Evolutionary conservation across 2,113 vertebrate species (phyloP).

Genomic region (Psilopsiagon aurifrons): DNA sequence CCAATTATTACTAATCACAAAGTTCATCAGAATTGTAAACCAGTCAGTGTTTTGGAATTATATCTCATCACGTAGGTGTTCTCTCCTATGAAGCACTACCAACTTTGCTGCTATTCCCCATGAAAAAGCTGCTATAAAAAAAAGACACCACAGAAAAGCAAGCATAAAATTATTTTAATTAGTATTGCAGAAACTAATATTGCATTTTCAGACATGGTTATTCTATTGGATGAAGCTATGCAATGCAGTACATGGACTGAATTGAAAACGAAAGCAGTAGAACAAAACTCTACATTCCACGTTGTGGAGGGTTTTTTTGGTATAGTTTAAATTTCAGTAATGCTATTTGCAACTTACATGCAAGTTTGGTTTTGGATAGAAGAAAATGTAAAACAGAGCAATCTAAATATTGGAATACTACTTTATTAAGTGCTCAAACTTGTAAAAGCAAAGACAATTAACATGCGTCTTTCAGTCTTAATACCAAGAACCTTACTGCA

Average conservation of each 20-base stretch:
- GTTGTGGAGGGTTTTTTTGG: rapidly evolving
- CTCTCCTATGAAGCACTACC: neutral
- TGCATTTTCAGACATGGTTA: neutral
- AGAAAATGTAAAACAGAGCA: neutral
- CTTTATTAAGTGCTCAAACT: neutral
- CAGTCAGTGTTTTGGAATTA: neutral
- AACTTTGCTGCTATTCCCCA: neutral
- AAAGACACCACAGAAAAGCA: neutral
- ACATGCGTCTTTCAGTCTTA: neutral
- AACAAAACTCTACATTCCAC: neutral
- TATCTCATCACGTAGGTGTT: rapidly evolving
- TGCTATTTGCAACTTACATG: neutral
- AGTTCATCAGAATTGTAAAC: neutral
- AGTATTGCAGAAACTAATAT: neutral
- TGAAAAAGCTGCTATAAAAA: neutral
- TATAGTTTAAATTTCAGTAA: neutral
- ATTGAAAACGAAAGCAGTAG: neutral
- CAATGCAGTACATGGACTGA: neutral
- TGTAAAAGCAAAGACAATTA: neutral
- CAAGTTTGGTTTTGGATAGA: neutral
- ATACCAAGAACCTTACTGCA: neutral
- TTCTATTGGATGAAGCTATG: neutral
- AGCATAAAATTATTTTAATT: neutral
- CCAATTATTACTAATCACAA: neutral
- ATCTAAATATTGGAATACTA: neutral